Evolutionary conservation across 2,888 invertebrate genomes (phyloP), one percentile per base, ranked within the genome.

Genomic region (Agelastica alni): DNA sequence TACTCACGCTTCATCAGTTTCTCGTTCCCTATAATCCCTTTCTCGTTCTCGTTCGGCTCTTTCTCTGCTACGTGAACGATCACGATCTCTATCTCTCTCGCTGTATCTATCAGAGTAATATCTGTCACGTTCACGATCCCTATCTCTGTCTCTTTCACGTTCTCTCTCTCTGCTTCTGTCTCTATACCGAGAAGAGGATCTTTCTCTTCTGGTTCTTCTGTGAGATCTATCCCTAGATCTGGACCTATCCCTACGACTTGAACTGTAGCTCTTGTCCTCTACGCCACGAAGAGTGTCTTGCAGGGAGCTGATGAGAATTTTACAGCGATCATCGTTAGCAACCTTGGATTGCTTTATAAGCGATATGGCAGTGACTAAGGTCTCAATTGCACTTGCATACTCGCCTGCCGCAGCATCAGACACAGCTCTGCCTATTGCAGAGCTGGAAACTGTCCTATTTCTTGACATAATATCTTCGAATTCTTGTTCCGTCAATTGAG

Each of bases 401-500:
- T 99, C 98, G 6, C 97, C 96, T 52, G 95, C 93, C 34, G 96
- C 95, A 2, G 97, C 97, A 79, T 98, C 98, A 43, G 94, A 93
- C 30, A 99, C 97, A 7, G 99, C 99, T 56, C 98, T 48, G 6
- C 59, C 93, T 63, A 99, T 99, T 12, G 99, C 99, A 46, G 94
- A 95, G 64, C 96, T 96, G 28, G 96, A 96, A 0, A 99, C 98
- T 5, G 97, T 97, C 65, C 97, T 85, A 79, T 99, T 99, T 61
- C 98, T 85, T 52, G 91, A 87, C 93, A 99, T 96, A 51, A 96
- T 93, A 76, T 99, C 99, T 77, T 99, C 98, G 79, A 97, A 97
- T 80, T 99, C 99, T 28, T 89, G 91, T 78, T 98, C 98, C 60
- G 88, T 86, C 63, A 94, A 81, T 58, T 84, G 84, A 1, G 87